Evolutionary conservation across 2,797 vertebrate genomes (phyloP).

Genomic region (Danionella dracula): DNA sequence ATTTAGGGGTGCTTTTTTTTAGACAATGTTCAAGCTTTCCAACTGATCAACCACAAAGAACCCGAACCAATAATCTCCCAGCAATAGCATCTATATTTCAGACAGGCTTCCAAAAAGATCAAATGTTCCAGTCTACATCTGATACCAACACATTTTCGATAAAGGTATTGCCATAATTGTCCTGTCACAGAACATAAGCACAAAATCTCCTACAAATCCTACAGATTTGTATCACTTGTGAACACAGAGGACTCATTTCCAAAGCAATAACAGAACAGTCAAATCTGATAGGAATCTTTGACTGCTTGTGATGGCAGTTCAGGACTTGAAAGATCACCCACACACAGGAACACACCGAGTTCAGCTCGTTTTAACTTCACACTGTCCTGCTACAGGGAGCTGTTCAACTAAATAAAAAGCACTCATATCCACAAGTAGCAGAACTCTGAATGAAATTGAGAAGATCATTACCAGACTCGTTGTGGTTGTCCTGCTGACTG

Average conservation of each 20-base stretch:
- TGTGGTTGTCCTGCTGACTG: slow-evolving; percentile 57
- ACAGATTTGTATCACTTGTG: background rate
- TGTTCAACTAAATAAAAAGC: background rate
- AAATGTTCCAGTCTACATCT: slow-evolving; percentile 1
- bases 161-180: background rate
- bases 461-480: slow-evolving; percentile 56
- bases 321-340: background rate
- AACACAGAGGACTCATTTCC: background rate
- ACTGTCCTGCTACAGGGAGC: slow-evolving; percentile 10
- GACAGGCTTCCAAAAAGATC: background rate
- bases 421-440: background rate
- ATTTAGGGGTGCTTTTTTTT: no score
- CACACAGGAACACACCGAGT: slow-evolving; percentile 12
- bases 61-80: no score
- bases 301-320: background rate
- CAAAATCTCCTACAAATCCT: background rate
- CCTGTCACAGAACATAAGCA: background rate
- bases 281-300: slow-evolving; percentile 1
- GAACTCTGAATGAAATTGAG: background rate
- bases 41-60: no score
- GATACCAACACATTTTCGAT: background rate
- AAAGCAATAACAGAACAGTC: background rate
- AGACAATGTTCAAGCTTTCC: no score
- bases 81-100: background rate
- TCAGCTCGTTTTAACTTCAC: background rate